Evolutionary conservation across 2,797 vertebrate genomes (phyloP).

Genomic region (Gobionotothen gibberifrons): DNA sequence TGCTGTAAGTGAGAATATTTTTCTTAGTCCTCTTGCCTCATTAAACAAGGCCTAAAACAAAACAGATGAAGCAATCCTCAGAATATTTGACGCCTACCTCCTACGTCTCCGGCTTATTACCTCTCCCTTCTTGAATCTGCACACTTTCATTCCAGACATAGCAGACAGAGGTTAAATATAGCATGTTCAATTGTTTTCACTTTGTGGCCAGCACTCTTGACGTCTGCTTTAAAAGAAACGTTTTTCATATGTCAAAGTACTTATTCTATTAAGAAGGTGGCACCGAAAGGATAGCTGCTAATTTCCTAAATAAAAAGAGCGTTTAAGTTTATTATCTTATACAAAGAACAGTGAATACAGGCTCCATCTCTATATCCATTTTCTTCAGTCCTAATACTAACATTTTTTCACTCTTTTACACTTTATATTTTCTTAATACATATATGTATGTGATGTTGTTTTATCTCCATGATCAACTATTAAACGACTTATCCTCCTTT

Average conservation of each 20-base stretch:
- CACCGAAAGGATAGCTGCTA: slow-evolving; percentile 5
- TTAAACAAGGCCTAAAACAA: slow-evolving; percentile 64
- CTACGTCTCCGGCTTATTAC: slow-evolving; percentile 60
- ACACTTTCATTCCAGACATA: slow-evolving; percentile 73
- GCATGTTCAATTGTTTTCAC: slow-evolving; percentile 62
- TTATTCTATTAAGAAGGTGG: slow-evolving; percentile 34
- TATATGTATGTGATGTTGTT: not conserved
- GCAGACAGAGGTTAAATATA: slow-evolving; percentile 68
- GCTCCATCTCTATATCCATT: not conserved
- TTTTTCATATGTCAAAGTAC: slow-evolving; percentile 21
- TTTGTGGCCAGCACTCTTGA: slow-evolving; percentile 34
- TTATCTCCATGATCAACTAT: not conserved
- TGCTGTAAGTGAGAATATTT: slow-evolving; percentile 44
- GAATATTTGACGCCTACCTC: slow-evolving; percentile 64
- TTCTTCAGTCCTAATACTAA: not conserved
- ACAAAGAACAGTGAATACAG: slow-evolving; percentile 10
- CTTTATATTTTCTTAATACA: not conserved
- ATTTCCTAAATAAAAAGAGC: slow-evolving; percentile 25
- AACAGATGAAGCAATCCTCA: slow-evolving; percentile 66
- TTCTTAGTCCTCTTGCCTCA: slow-evolving; percentile 52
- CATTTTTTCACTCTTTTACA: not conserved
- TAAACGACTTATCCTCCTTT: slow-evolving; percentile 1
- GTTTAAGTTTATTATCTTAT: slow-evolving; percentile 3
- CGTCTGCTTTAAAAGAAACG: slow-evolving; percentile 35
- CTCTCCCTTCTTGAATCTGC: slow-evolving; percentile 60